Evolutionary conservation across 2,888 invertebrate genomes (phyloP).

Genomic region (Volucella bombylans): DNA sequence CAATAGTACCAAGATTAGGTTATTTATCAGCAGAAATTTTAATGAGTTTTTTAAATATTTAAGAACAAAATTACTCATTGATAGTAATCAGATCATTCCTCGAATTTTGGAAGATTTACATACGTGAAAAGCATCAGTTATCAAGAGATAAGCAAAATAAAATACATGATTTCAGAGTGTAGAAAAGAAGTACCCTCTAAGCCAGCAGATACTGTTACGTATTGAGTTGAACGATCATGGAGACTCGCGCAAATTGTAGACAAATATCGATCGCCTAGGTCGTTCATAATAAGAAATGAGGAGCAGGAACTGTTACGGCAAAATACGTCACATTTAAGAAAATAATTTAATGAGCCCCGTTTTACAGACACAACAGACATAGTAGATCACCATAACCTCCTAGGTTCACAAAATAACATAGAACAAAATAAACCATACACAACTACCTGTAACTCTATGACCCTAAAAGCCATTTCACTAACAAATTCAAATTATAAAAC

Average conservation of each 20-base stretch:
- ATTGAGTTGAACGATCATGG: slow-evolving; percentile 10
- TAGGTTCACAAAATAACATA: too few relatives aligned
- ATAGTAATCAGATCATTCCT: slow-evolving; percentile 6
- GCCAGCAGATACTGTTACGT: slow-evolving; percentile 20
- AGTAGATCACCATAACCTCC: too few relatives aligned
- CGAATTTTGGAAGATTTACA: slow-evolving; percentile 4
- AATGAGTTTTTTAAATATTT: background rate
- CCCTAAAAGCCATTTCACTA: too few relatives aligned
- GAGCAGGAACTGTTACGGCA: too few relatives aligned
- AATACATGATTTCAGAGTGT: background rate
- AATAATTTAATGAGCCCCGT: too few relatives aligned
- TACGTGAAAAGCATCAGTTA: slow-evolving; percentile 1
- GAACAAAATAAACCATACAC: too few relatives aligned
- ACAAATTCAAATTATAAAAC: too few relatives aligned
- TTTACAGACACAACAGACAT: too few relatives aligned
- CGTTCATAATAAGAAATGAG: background rate
- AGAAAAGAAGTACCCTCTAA: slow-evolving; percentile 7
- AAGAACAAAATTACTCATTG: slow-evolving; percentile 17
- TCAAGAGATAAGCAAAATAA: slow-evolving; percentile 8
- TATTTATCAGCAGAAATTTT: too few relatives aligned
- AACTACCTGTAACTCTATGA: too few relatives aligned
- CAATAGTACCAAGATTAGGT: too few relatives aligned
- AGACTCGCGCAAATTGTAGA: slow-evolving; percentile 22
- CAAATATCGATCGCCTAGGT: slow-evolving; percentile 1
- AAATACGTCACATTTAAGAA: too few relatives aligned